phyloP scores from a whole-genome alignment of 2,888 invertebrate genomes.

The Lasius platythorax region DNA sequence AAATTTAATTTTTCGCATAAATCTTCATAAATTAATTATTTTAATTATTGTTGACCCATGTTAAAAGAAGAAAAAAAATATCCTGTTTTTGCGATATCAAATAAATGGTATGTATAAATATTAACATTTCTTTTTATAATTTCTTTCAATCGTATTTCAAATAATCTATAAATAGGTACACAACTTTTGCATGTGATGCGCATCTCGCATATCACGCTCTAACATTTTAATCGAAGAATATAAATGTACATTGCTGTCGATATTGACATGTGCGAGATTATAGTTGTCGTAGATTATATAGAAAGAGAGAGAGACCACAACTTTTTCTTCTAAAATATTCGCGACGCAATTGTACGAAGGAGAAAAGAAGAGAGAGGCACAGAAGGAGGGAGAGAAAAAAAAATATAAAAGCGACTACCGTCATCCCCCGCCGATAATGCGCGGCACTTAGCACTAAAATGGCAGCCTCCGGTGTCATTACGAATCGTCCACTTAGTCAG shows the following conservation, averaged over 20 bases:
- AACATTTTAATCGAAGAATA: not conserved
- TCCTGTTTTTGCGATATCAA: not conserved
- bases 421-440: slow-evolving; percentile 78
- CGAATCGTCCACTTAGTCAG: slow-evolving; percentile 80
- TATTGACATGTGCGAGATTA: slow-evolving; percentile 1
- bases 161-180: not conserved
- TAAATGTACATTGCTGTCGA: not conserved
- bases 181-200: not conserved
- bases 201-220: not conserved
- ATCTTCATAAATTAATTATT: not conserved
- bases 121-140: not conserved
- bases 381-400: not conserved
- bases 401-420: slow-evolving; percentile 65
- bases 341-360: slow-evolving; percentile 12
- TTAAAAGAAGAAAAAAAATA: not conserved
- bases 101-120: not conserved
- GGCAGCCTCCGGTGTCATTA: slow-evolving; percentile 81
- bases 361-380: not conserved
- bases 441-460: slow-evolving; percentile 80
- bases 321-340: slow-evolving; percentile 26
- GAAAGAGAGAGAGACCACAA: not conserved
- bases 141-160: not conserved
- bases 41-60: not conserved
- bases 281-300: not conserved
- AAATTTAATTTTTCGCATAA: not conserved